phyloP scores from a whole-genome alignment of 2,888 invertebrate genomes.

The Eledone cirrhosa region DNA sequence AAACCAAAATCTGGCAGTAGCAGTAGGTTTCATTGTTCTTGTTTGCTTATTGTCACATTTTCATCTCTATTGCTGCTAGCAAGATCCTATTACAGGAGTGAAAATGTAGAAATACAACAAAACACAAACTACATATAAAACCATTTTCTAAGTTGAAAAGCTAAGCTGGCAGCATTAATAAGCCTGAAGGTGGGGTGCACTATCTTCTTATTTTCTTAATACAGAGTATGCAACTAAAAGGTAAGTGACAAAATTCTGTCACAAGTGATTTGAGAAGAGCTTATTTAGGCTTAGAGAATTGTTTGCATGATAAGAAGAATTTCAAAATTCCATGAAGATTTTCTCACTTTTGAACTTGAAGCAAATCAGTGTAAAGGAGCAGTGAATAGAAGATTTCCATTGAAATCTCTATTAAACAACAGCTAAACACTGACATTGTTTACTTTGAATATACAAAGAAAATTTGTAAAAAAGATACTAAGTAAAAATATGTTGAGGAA shows the following conservation, averaged over 20 bases:
- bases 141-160: slow-evolving; percentile 23
- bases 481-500: too few relatives aligned
- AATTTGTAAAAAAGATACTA: too few relatives aligned
- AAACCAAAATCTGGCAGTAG: slow-evolving; percentile 17
- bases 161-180: slow-evolving; percentile 26
- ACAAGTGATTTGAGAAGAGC: slow-evolving; percentile 15
- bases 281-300: slow-evolving; percentile 21
- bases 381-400: neutral
- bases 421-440: too few relatives aligned
- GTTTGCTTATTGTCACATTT: neutral
- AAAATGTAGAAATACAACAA: slow-evolving; percentile 24
- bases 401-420: too few relatives aligned
- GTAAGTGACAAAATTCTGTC: slow-evolving; percentile 24
- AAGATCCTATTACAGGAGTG: slow-evolving; percentile 23
- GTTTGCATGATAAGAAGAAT: slow-evolving; percentile 18
- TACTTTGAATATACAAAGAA: too few relatives aligned
- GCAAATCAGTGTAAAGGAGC: slow-evolving; percentile 2
- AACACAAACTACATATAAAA: slow-evolving; percentile 23
- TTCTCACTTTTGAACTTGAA: slow-evolving; percentile 14
- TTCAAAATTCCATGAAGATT: slow-evolving; percentile 23
- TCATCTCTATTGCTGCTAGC: neutral
- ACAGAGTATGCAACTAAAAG: neutral
- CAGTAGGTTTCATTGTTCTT: neutral
- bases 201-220: neutral
- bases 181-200: neutral